These are phyloP conservation scores for Palythoa heliodiscus DNA, from an alignment of 92 coral and sea anemone species.

Conservation along the genomic window DNA sequence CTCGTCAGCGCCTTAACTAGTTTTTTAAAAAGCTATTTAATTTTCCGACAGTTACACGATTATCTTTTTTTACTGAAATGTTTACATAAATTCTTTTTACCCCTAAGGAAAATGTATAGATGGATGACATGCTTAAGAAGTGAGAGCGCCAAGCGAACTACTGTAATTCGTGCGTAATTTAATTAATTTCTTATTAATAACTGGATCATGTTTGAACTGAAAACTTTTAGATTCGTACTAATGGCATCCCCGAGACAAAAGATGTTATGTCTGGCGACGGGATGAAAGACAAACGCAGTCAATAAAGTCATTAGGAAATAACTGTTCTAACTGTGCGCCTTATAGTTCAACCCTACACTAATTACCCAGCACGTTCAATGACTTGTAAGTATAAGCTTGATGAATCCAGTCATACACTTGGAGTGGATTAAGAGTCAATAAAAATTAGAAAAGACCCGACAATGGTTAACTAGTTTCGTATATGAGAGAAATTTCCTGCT, in stretches of 20 bases:
- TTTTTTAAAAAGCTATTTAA: too few species aligned
- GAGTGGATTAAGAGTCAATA: background rate
- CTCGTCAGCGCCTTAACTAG: too few species aligned
- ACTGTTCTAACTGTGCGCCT: background rate
- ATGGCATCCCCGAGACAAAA: slow-evolving; percentile 1
- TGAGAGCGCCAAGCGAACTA: background rate
- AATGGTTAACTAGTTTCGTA: background rate
- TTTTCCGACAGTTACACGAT: too few species aligned
- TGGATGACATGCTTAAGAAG: too few species aligned
- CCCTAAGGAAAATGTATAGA: too few species aligned
- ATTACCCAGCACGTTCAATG: background rate
- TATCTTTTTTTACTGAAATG: too few species aligned
- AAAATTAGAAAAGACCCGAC: background rate
- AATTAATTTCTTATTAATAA: background rate
- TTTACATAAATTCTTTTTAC: too few species aligned
- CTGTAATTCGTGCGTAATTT: background rate
- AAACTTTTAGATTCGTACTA: background rate
- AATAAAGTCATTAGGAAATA: background rate
- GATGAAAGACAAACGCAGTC: background rate
- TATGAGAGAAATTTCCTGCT: background rate
- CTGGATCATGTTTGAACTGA: background rate
- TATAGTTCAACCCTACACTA: background rate
- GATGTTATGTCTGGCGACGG: background rate
- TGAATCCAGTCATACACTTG: background rate
- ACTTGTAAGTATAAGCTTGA: background rate